phyloP scores from a whole-genome alignment of 2,113 vertebrate species.

The Plecturocebus donacophilus region DNA sequence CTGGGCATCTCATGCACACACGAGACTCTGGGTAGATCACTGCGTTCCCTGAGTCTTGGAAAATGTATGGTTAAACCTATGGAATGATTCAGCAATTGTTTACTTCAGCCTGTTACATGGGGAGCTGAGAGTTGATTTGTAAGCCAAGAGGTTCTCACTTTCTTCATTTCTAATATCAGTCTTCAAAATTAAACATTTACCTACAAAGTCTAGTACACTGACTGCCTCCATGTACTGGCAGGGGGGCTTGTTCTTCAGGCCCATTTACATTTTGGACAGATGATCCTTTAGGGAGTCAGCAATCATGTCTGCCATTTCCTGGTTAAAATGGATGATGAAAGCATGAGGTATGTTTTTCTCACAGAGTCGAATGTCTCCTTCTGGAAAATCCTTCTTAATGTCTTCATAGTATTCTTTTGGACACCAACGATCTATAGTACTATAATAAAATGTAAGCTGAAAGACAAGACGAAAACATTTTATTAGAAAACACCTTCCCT shows the following conservation, averaged over 20 bases:
- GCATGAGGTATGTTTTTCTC: slow-evolving; percentile 91
- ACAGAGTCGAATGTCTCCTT: slow-evolving; percentile 92
- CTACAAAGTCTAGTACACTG: slow-evolving; percentile 42
- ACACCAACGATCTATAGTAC: slow-evolving; percentile 92
- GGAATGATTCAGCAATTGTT: neutral
- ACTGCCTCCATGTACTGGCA: neutral
- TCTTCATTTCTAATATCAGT: slow-evolving; percentile 55
- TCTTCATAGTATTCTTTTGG: slow-evolving; percentile 92
- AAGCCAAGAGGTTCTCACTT: slow-evolving; percentile 71
- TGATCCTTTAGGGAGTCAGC: slow-evolving; percentile 88
- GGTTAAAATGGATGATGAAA: slow-evolving; percentile 89
- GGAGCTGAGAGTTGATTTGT: slow-evolving; percentile 14
- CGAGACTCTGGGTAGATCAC: neutral
- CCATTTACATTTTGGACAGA: slow-evolving; percentile 81
- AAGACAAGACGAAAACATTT: slow-evolving; percentile 69
- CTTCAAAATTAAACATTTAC: slow-evolving; percentile 68
- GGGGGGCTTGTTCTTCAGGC: neutral
- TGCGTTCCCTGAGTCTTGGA: neutral
- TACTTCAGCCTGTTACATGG: neutral
- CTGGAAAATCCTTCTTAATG: slow-evolving; percentile 93
- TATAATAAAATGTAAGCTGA: slow-evolving; percentile 97
- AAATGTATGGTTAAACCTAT: neutral
- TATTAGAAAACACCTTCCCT: neutral
- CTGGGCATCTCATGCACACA: neutral
- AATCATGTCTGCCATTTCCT: slow-evolving; percentile 90